A percentile compares a stretch with the other conserved stretches of the same genome.
These are phyloP conservation scores for Littorina saxatilis DNA, from an alignment of 1,140 invertebrate genomes.

Conservation along the genomic window DNA sequence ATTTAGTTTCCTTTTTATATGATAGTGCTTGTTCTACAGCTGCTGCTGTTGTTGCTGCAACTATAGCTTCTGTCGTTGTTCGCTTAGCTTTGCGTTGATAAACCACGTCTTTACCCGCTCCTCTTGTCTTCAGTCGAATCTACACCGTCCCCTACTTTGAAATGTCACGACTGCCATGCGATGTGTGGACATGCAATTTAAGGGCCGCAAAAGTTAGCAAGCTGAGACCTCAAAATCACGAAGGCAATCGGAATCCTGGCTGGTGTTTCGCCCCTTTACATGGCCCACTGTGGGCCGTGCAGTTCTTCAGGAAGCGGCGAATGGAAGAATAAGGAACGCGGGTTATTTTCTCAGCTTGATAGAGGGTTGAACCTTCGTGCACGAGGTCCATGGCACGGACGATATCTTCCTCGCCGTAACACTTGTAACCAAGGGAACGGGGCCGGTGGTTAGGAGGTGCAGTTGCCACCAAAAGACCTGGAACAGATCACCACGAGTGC, in stretches of 20 bases:
- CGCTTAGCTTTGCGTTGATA: too few relatives aligned
- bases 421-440: not conserved
- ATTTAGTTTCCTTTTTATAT: too few relatives aligned
- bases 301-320: not conserved
- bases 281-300: not conserved
- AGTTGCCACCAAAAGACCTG: not conserved
- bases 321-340: slow-evolving; percentile 18
- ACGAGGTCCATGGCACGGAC: slow-evolving; percentile 16
- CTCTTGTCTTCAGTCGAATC: too few relatives aligned
- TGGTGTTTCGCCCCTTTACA: slow-evolving; percentile 3
- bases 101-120: too few relatives aligned
- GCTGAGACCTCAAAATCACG: too few relatives aligned
- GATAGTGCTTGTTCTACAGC: too few relatives aligned
- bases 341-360: not conserved
- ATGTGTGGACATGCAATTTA: too few relatives aligned
- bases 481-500: slow-evolving; percentile 10
- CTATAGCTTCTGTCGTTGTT: too few relatives aligned
- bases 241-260: not conserved
- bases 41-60: too few relatives aligned
- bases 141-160: too few relatives aligned
- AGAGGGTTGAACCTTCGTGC: not conserved
- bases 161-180: too few relatives aligned
- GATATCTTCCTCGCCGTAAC: slow-evolving; percentile 3
- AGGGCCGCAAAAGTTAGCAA: too few relatives aligned
- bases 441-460: not conserved